Evolutionary conservation across 1,140 invertebrate genomes (phyloP), one percentile per base, ranked within the genome.

Genomic region (Drosophila murphyi): DNA sequence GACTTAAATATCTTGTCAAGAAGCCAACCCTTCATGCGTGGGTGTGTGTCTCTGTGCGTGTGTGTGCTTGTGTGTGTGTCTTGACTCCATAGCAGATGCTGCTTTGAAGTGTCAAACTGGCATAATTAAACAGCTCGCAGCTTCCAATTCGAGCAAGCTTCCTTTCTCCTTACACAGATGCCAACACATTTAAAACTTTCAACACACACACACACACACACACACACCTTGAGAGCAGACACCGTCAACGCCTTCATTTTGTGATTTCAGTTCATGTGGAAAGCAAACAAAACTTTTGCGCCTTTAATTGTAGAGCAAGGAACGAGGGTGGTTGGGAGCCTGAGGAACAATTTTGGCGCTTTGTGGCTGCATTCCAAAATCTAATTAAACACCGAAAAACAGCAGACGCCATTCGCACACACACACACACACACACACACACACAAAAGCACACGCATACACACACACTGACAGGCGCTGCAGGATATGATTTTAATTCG

Each of bases 401-500:
- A 70, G 73, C 68, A 80, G 72, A 71, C 70, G 80, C 70, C 60
- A 73, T 69, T 51, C 47, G 47, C 60, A 48, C 31, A 45, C 20
- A n/a, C 60, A 50, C 7, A 20, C 35, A 54, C 12, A 10, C 34
- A 37, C 43, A 6, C 35, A 43, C 5, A 7, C 61, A 57, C 41
- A 12, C 32, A n/a, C 8, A 12, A 10, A 37, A 41, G 32, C 29
- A 45, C 34, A 48, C 68, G 31, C 41, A 31, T 20, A 56, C 64
- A 31, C 32, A 43, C 51, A 59, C 50, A 61, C 3, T 31, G 51
- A 43, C 37, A 67, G 60, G 8, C 35, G 80, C 87, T 87, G 80
- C 79, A 81, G 80, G 88, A 80, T 91, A 76, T 86, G 90, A 90
- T 91, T 92, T 92, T 92, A 92, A 92, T 92, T 92, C 90, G 90